A percentile compares a stretch with the other conserved stretches of the same genome.
These are phyloP conservation scores for Mimachlamys varia DNA, from an alignment of 2,888 invertebrate genomes.

Conservation along the genomic window DNA sequence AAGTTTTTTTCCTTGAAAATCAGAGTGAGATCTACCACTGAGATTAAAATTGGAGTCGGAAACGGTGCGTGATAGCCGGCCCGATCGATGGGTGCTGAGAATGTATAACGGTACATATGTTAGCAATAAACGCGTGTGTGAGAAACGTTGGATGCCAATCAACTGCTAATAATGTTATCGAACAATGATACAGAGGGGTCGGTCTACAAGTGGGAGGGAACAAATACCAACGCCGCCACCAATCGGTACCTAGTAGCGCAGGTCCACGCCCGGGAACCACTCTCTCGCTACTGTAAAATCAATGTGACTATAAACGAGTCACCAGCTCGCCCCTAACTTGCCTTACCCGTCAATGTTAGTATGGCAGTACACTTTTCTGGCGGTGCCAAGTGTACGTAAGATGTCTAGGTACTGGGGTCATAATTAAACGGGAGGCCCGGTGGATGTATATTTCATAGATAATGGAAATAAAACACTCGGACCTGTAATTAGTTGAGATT, in stretches of 20 bases:
- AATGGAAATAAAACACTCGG: slow-evolving; percentile 20
- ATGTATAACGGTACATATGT: slow-evolving; percentile 36
- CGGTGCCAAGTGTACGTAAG: neutral
- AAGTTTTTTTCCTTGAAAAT: slow-evolving; percentile 32
- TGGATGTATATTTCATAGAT: slow-evolving; percentile 31
- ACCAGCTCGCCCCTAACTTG: slow-evolving; percentile 10
- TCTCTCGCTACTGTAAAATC: neutral
- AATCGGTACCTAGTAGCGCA: neutral
- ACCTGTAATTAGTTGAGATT: slow-evolving; percentile 5
- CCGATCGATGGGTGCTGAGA: slow-evolving; percentile 29
- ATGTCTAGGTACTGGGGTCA: neutral
- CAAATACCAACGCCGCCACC: neutral
- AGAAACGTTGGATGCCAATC: slow-evolving; percentile 34
- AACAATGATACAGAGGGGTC: neutral
- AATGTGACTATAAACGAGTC: slow-evolving; percentile 28
- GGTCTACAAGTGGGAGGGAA: slow-evolving; percentile 31
- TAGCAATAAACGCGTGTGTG: slow-evolving; percentile 18
- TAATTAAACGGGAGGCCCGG: slow-evolving; percentile 7
- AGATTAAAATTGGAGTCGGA: slow-evolving; percentile 36
- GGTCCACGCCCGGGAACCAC: neutral
- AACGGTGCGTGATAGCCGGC: slow-evolving; percentile 20
- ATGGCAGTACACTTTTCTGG: neutral
- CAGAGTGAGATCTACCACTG: slow-evolving; percentile 31
- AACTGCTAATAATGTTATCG: slow-evolving; percentile 25
- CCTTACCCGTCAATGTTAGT: neutral